phyloP scores from a whole-genome alignment of 64 coral and sea anemone species.

The Pachyseris speciosa region DNA sequence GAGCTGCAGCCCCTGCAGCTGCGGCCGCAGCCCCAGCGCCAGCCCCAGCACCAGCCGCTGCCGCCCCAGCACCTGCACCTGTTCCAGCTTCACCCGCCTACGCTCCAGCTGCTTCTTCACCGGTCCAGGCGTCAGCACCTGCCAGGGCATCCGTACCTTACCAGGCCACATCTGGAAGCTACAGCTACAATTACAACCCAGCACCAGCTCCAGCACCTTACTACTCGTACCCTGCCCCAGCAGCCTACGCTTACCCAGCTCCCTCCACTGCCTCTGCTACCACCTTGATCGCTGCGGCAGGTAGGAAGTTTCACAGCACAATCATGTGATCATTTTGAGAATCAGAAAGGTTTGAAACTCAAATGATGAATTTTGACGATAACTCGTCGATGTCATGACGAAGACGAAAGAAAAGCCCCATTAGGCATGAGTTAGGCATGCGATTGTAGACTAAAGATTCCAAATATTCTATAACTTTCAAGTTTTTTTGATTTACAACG shows the following conservation, averaged over 20 bases:
- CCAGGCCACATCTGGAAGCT: conserved; percentile 38
- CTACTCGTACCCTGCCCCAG: conserved; percentile 62
- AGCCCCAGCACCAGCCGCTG: background rate
- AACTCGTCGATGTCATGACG: too few relatives aligned
- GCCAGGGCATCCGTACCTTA: conserved; percentile 35
- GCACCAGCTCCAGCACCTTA: conserved; percentile 59
- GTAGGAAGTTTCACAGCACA: background rate
- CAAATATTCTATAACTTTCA: too few relatives aligned
- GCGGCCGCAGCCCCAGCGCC: conserved; percentile 18
- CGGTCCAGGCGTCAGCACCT: conserved; percentile 40
- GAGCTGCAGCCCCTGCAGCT: conserved; percentile 22
- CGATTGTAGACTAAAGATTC: too few relatives aligned
- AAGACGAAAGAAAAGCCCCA: too few relatives aligned
- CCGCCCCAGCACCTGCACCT: conserved; percentile 12
- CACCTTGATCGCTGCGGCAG: conserved; percentile 78
- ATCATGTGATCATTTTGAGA: background rate
- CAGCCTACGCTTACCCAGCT: conserved; percentile 61
- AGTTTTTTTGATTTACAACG: too few relatives aligned
- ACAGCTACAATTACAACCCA: conserved; percentile 63
- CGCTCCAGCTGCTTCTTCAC: conserved; percentile 22
- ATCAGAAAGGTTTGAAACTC: too few relatives aligned
- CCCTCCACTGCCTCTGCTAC: conserved; percentile 72
- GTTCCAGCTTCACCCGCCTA: conserved; percentile 14
- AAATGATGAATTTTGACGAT: too few relatives aligned
- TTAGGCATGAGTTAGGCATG: too few relatives aligned